Conservation (phyloP, 1,140 invertebrate species). For the Leptinotarsa undecemlineata region DNA sequence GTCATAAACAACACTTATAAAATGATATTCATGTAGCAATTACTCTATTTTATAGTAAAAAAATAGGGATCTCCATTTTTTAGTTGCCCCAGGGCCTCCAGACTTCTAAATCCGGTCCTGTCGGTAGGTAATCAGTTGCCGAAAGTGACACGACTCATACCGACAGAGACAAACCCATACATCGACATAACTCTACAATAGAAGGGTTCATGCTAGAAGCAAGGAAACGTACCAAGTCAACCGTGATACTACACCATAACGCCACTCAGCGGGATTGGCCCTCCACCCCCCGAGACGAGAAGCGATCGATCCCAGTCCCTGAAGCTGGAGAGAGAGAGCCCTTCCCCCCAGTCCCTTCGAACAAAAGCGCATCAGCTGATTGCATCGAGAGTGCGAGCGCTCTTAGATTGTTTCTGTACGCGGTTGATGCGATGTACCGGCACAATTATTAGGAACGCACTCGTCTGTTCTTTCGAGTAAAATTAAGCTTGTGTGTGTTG, state of each 20-base stretch:
- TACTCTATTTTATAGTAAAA: no score
- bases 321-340: slow-evolving; percentile 4
- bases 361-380: not conserved
- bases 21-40: no score
- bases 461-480: not conserved
- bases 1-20: no score
- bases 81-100: no score
- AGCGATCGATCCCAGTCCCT: not conserved
- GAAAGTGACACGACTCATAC: not conserved
- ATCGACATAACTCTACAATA: not conserved
- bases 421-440: not conserved
- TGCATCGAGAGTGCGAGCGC: not conserved
- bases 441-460: not conserved
- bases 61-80: no score
- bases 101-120: no score
- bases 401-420: not conserved
- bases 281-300: not conserved
- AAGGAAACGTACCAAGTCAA: not conserved
- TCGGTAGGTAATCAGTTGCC: no score
- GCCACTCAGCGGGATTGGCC: not conserved
- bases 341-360: not conserved
- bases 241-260: not conserved
- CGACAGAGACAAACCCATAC: not conserved
- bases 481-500: not conserved
- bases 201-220: not conserved